Conservation (phyloP, 2,113 vertebrate species). For the Motacilla alba region DNA sequence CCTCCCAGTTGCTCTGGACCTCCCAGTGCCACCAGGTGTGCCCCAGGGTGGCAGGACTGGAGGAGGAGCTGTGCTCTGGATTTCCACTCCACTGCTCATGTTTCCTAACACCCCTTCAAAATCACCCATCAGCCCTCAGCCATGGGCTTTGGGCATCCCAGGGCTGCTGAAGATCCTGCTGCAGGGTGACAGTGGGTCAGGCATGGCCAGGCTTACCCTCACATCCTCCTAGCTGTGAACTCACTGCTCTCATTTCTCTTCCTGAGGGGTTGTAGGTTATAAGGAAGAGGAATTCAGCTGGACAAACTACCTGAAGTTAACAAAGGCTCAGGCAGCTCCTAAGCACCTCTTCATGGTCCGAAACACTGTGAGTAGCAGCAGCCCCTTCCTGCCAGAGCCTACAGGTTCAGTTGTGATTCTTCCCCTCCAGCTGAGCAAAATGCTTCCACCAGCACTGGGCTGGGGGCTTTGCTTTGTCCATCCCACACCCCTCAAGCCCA, state of each 20-base stretch:
- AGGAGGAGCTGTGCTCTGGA: neutral
- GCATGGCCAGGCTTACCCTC: neutral
- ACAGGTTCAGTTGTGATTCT: neutral
- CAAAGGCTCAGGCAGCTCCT: slow-evolving; percentile 91
- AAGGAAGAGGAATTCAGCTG: slow-evolving; percentile 98
- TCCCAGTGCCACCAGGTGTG: neutral
- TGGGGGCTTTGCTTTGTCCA: neutral
- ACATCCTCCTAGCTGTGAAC: neutral
- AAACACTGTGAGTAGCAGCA: slow-evolving; percentile 79
- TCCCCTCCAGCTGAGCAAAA: neutral
- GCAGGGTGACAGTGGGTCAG: neutral
- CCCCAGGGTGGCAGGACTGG: neutral
- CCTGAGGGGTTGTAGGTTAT: slow-evolving; percentile 83
- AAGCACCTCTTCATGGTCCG: slow-evolving; percentile 88
- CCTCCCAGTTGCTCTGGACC: neutral
- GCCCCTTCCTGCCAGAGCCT: neutral
- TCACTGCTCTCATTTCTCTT: slow-evolving; percentile 4
- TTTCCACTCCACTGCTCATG: neutral
- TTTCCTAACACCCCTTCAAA: neutral
- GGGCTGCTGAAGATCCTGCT: neutral
- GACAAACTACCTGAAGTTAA: slow-evolving; percentile 91
- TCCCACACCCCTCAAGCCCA: neutral
- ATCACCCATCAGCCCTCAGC: neutral
- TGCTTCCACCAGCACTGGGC: neutral
- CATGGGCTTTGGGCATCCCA: neutral